Evolutionary conservation across 2,113 vertebrate genomes (phyloP).

Genomic region (Amazona vittata): DNA sequence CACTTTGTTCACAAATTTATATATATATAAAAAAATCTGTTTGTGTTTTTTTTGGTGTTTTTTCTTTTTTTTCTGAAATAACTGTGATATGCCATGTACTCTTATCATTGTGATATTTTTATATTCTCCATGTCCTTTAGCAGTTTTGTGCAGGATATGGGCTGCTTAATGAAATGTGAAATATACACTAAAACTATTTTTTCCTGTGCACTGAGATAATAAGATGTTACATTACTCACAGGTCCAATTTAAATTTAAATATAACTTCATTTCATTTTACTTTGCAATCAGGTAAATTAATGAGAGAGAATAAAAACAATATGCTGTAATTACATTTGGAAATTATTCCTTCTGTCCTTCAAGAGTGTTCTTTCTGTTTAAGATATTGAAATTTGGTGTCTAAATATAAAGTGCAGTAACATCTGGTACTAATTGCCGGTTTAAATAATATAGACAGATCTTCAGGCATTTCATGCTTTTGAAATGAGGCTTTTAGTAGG

Average conservation of each 20-base stretch:
- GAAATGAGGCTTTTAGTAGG: slow-evolving; percentile 74
- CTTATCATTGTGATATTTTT: neutral
- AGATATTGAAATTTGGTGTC: slow-evolving; percentile 76
- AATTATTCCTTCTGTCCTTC: slow-evolving; percentile 82
- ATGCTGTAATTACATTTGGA: slow-evolving; percentile 81
- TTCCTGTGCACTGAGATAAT: slow-evolving; percentile 35
- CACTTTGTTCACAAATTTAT: neutral
- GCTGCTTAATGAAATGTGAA: slow-evolving; percentile 29
- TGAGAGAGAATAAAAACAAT: slow-evolving; percentile 80
- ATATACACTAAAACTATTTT: slow-evolving; percentile 46
- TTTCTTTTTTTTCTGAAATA: neutral
- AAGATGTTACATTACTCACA: slow-evolving; percentile 73
- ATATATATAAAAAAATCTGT: neutral
- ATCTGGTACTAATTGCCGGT: slow-evolving; percentile 82
- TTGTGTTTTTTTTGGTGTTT: neutral
- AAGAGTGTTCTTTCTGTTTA: slow-evolving; percentile 75
- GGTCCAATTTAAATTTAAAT: slow-evolving; percentile 80
- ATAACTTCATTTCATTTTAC: slow-evolving; percentile 81
- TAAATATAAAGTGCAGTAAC: slow-evolving; percentile 80
- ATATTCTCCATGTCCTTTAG: neutral
- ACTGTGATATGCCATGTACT: neutral
- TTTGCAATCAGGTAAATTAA: slow-evolving; percentile 84
- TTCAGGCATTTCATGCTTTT: slow-evolving; percentile 73
- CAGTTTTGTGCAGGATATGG: neutral
- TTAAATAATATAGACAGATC: slow-evolving; percentile 79